These are phyloP conservation scores for Megaptera novaeangliae DNA, from an alignment of 2,113 vertebrate species.

Conservation along the genomic window DNA sequence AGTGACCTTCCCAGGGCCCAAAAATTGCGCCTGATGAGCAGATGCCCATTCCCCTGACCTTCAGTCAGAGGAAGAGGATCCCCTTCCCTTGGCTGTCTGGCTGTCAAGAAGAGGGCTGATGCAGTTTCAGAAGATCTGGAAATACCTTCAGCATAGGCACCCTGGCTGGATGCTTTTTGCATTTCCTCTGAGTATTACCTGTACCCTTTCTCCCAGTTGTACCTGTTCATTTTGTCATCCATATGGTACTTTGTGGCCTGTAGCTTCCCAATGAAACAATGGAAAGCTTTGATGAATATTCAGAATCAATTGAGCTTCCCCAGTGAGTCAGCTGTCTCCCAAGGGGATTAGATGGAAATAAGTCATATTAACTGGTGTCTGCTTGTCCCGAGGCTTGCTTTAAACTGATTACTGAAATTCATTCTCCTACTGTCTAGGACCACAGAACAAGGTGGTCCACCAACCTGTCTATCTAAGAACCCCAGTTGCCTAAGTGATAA, in stretches of 20 bases:
- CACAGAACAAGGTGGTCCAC: background rate
- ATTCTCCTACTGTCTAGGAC: background rate
- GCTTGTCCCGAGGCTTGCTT: background rate
- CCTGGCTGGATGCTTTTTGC: background rate
- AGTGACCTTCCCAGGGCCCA: background rate
- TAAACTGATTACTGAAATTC: background rate
- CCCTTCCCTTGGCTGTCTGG: background rate
- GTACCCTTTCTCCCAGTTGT: accelerated
- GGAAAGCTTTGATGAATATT: background rate
- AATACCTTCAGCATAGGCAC: background rate
- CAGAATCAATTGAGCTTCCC: constrained; percentile 1
- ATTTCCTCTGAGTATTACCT: background rate
- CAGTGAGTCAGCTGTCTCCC: background rate
- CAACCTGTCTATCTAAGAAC: background rate
- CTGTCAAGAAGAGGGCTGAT: background rate
- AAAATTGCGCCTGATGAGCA: background rate
- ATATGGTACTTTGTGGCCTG: background rate
- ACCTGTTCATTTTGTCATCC: background rate
- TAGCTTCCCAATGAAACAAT: background rate
- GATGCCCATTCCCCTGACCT: background rate
- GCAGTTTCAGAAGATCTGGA: background rate
- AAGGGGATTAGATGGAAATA: constrained; percentile 4
- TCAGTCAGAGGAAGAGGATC: background rate
- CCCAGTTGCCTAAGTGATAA: background rate
- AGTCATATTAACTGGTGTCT: background rate